These are phyloP conservation scores for Tyto alba DNA, from an alignment of 2,113 vertebrate genomes.

Conservation along the genomic window DNA sequence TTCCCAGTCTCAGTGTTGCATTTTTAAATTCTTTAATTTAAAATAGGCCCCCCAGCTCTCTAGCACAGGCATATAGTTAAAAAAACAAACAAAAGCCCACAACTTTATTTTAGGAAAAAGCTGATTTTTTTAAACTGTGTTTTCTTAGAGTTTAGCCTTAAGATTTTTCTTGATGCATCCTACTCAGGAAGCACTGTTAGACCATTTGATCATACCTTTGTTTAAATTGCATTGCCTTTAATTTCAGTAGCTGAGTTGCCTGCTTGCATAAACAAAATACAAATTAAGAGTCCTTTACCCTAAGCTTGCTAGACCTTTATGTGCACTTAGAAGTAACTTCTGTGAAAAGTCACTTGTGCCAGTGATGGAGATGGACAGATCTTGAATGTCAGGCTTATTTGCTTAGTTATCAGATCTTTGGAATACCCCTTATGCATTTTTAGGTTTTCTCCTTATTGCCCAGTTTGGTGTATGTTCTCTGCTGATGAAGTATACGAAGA, in stretches of 20 bases:
- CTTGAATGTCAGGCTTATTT: not conserved
- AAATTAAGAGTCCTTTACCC: not conserved
- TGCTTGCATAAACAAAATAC: not conserved
- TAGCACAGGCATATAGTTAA: not conserved
- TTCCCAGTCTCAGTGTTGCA: not conserved
- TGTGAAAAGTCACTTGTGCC: not conserved
- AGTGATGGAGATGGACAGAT: not conserved
- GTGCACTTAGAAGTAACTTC: not conserved
- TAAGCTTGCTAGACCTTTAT: not conserved
- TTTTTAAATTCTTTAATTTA: not conserved
- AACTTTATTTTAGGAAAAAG: not conserved
- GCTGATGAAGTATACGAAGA: not conserved
- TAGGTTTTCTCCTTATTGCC: not conserved
- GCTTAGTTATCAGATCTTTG: not conserved
- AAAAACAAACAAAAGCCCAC: not conserved
- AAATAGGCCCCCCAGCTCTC: not conserved
- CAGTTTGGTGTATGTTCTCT: not conserved
- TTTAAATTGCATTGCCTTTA: not conserved
- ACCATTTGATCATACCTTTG: not conserved
- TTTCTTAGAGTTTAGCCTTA: not conserved
- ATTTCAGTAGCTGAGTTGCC: not conserved
- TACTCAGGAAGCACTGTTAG: not conserved
- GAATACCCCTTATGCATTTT: not conserved
- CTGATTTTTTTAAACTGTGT: not conserved
- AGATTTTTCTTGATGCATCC: not conserved